Base-by-base conservation (phyloP, 2,113 vertebrate genomes). In the Jacana jacana region DNA sequence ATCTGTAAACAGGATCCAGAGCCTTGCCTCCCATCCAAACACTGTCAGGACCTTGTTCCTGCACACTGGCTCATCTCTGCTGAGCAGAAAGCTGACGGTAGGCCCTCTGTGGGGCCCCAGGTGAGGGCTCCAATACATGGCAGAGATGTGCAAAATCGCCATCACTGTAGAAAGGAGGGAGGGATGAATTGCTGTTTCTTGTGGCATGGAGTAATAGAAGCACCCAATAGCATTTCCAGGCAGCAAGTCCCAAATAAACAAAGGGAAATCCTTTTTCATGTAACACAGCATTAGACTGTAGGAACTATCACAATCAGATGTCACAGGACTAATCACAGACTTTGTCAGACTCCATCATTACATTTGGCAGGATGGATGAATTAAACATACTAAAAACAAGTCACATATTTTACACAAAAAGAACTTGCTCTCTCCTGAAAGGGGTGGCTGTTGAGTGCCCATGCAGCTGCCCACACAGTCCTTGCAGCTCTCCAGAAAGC, bases 1-100 rank as follows among this genome's bases (percentile, higher is more conserved):
- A 7, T 10, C 89, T 69, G 83, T 86, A 84, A 95, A 93, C 66
- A 92, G 81, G 81, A 95, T 86, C 64, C 17, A 13, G 76, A 90
- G 79, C 46, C 44, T 65, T 69, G 40, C 63, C 52, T 52, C 27
- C 31, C 60, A 14, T n/a, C 27, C 31, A 27, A 57, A 17, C 76
- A 51, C 19, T 19, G 0, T 5, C 52, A 75, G 55, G 35, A 42
- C 49, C 44, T 40, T 23, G 60, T 11, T 82, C 68, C 70, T 61
- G 65, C 37, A 24, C 0, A 5, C 39, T 28, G 63, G 33, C 73
- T 84, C 3, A 1, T 57, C 52, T 8, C 70, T 51, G 49, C 46
- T 0, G 1, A 58, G 63, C 1, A 2, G 17, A 66, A 57, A 77
- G 51, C 42, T 33, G 39, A 17, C 0, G 2, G 68, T 28, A 48